Conservation (phyloP, 2,888 invertebrate genomes). For the Rotaria magnacalcarata region DNA sequence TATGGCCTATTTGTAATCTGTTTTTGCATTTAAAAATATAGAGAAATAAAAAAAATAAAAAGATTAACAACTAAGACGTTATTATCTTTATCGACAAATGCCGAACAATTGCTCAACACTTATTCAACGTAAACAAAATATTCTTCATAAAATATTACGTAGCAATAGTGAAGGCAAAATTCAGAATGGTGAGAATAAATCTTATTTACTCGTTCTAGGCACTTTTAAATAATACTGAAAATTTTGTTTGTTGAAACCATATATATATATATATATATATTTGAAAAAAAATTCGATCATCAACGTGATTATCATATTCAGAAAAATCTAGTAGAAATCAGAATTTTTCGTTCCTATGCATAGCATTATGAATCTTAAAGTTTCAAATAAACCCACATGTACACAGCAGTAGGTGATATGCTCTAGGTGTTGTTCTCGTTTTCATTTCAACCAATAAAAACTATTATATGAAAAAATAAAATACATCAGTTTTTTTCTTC, state of each 20-base stretch:
- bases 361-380: too few relatives aligned
- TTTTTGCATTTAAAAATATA: neutral
- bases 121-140: neutral
- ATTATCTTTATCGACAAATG: neutral
- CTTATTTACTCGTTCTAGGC: neutral
- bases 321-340: neutral
- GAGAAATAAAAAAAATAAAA: too few relatives aligned
- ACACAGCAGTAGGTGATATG: too few relatives aligned
- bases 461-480: neutral
- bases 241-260: neutral
- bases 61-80: neutral
- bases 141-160: neutral
- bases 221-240: neutral
- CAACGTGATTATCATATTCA: neutral
- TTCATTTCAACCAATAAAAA: neutral
- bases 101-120: slow-evolving; percentile 8
- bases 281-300: neutral
- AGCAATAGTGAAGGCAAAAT: slow-evolving; percentile 19
- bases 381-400: too few relatives aligned
- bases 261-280: neutral
- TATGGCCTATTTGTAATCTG: neutral
- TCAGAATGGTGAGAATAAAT: neutral
- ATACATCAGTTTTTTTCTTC: neutral
- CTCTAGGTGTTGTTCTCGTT: neutral
- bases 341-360: too few relatives aligned